These are phyloP conservation scores for Carposina sasakii DNA, from an alignment of 1,140 invertebrate genomes.

Conservation along the genomic window DNA sequence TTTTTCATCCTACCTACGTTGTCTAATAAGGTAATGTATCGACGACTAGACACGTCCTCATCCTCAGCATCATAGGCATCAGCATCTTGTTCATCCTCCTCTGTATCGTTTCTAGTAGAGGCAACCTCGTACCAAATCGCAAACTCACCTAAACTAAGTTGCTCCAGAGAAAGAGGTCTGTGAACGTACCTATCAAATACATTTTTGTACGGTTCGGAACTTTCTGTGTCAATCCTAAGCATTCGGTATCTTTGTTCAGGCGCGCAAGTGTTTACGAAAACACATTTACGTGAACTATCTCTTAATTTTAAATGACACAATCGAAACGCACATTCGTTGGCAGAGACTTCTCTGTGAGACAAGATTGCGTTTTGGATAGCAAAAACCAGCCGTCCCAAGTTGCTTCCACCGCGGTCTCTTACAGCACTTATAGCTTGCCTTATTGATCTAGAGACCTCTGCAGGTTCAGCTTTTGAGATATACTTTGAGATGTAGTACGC, in stretches of 20 bases:
- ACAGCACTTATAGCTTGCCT: background rate
- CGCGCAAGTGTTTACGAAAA: slow-evolving; percentile 5
- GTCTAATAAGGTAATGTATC: background rate
- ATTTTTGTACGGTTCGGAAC: slow-evolving; percentile 3
- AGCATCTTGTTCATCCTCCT: background rate
- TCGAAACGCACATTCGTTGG: slow-evolving; percentile 5
- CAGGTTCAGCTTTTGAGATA: slow-evolving; percentile 1
- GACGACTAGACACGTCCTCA: background rate
- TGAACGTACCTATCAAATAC: slow-evolving; percentile 8
- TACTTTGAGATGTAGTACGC: slow-evolving; percentile 9
- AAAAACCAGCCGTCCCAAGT: slow-evolving; percentile 1
- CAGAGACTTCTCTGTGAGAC: slow-evolving; percentile 3
- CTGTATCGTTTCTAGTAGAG: background rate
- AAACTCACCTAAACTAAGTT: background rate
- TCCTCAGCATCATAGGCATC: background rate
- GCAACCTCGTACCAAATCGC: background rate
- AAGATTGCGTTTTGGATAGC: slow-evolving; percentile 8
- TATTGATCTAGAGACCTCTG: background rate
- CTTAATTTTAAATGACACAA: slow-evolving; percentile 11
- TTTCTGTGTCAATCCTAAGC: slow-evolving; percentile 1
- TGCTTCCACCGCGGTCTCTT: slow-evolving; percentile 2
- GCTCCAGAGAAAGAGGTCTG: background rate
- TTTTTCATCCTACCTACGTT: background rate
- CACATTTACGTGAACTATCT: slow-evolving; percentile 6
- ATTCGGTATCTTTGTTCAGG: slow-evolving; percentile 7